phyloP scores from a whole-genome alignment of 2,113 vertebrate species.

The Oceanodroma tethys region DNA sequence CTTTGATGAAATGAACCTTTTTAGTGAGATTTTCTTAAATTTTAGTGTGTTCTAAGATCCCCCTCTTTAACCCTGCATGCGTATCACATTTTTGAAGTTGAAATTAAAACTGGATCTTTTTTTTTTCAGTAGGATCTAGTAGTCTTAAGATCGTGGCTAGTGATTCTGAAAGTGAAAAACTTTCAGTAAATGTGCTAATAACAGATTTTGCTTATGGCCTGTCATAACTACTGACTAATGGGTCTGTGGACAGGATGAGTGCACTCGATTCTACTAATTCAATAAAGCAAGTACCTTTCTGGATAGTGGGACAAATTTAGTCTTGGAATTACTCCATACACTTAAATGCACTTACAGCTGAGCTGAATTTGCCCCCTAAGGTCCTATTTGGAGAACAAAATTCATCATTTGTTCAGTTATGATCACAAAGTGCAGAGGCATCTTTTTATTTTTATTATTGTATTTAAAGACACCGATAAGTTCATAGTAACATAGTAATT shows the following conservation, averaged over 20 bases:
- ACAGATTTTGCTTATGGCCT: slow-evolving; percentile 14
- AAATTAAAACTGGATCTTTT: not conserved
- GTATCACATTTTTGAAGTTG: not conserved
- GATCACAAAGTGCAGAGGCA: not conserved
- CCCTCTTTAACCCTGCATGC: not conserved
- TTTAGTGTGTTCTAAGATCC: not conserved
- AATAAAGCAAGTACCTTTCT: slow-evolving; percentile 27
- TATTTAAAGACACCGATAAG: not conserved
- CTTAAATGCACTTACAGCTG: not conserved
- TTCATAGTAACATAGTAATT: not conserved
- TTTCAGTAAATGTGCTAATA: slow-evolving; percentile 21
- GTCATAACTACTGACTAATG: slow-evolving; percentile 24
- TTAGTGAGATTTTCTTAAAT: not conserved
- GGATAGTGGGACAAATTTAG: not conserved
- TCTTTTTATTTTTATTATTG: not conserved
- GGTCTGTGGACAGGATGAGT: not conserved
- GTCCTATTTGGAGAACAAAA: not conserved
- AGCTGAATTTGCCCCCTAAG: not conserved
- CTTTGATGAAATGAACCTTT: slow-evolving; percentile 1
- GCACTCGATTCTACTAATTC: not conserved
- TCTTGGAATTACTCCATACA: slow-evolving; percentile 15
- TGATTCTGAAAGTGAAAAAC: not conserved
- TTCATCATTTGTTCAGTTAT: not conserved
- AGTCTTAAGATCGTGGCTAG: not conserved
- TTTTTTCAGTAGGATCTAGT: not conserved